Evolutionary conservation across 2,888 invertebrate species (phyloP).

Genomic region (Habroteleia sp.): DNA sequence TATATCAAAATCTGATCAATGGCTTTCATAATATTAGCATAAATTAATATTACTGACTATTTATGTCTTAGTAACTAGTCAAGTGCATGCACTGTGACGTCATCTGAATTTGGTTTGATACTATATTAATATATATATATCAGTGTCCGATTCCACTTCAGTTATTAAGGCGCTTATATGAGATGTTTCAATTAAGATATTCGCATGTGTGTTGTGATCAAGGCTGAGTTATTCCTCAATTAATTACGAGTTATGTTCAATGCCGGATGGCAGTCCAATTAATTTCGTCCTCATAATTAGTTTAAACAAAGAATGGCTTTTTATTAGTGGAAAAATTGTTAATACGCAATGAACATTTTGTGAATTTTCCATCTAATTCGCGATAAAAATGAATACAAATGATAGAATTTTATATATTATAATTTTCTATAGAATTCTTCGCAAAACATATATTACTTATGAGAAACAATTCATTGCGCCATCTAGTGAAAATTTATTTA

Average conservation of each 20-base stretch:
- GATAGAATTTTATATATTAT: too few species aligned
- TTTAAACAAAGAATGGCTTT: too few species aligned
- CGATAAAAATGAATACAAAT: too few species aligned
- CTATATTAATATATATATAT: constrained; percentile 23
- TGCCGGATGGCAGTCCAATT: constrained; percentile 17
- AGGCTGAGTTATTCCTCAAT: constrained; percentile 51
- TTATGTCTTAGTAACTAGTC: background rate
- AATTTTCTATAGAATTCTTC: too few species aligned
- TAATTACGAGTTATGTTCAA: constrained; percentile 37
- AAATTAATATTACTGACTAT: background rate
- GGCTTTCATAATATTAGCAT: background rate
- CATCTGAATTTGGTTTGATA: constrained; percentile 21
- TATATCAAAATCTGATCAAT: too few species aligned
- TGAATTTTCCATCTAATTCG: too few species aligned
- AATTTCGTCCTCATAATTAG: constrained; percentile 23
- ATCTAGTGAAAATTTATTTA: too few species aligned
- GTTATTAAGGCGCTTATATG: constrained; percentile 49
- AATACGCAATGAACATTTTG: too few species aligned
- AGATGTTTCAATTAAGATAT: constrained; percentile 57
- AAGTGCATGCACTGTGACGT: constrained; percentile 3
- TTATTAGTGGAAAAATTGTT: too few species aligned
- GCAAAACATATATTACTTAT: too few species aligned
- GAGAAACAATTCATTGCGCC: too few species aligned
- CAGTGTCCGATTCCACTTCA: constrained; percentile 35
- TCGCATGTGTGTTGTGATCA: constrained; percentile 45